A percentile compares a stretch with the other conserved stretches of the same genome.
These are phyloP conservation scores for Neuroterus valhalla DNA, from an alignment of 1,140 invertebrate species.

Conservation along the genomic window DNA sequence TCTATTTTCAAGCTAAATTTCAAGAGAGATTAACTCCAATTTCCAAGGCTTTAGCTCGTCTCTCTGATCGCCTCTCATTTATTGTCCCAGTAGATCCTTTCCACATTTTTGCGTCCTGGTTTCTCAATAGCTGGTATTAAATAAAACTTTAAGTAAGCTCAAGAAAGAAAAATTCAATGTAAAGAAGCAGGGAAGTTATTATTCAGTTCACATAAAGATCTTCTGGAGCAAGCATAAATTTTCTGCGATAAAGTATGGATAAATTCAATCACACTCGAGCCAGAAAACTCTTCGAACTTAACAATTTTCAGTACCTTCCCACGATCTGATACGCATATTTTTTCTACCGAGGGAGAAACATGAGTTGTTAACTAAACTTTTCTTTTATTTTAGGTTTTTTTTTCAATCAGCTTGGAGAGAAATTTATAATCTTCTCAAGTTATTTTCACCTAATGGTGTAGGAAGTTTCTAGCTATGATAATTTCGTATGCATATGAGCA, in stretches of 20 bases:
- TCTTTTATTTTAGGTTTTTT: not conserved
- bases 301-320: not conserved
- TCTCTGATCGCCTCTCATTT: slow-evolving; percentile 16
- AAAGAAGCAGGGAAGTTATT: slow-evolving; percentile 9
- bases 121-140: not conserved
- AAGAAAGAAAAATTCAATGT: not conserved
- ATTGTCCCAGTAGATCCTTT: slow-evolving; percentile 4
- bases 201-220: slow-evolving; percentile 16
- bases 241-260: slow-evolving; percentile 5
- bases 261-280: slow-evolving; percentile 22
- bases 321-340: not conserved
- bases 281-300: not conserved
- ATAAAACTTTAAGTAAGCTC: not conserved
- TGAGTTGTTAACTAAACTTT: not conserved
- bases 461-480: slow-evolving; percentile 15
- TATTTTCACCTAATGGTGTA: not conserved
- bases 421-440: not conserved
- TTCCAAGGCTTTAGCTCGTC: slow-evolving; percentile 1
- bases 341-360: not conserved
- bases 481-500: slow-evolving; percentile 14
- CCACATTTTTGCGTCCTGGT: not conserved
- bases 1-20: not conserved
- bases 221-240: not conserved
- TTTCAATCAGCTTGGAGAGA: not conserved
- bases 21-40: not conserved